Percentiles rank a stretch among this genome's conserved stretches.
Evolutionary conservation across 2,797 vertebrate species (phyloP).

Genomic region (Perodicticus potto): DNA sequence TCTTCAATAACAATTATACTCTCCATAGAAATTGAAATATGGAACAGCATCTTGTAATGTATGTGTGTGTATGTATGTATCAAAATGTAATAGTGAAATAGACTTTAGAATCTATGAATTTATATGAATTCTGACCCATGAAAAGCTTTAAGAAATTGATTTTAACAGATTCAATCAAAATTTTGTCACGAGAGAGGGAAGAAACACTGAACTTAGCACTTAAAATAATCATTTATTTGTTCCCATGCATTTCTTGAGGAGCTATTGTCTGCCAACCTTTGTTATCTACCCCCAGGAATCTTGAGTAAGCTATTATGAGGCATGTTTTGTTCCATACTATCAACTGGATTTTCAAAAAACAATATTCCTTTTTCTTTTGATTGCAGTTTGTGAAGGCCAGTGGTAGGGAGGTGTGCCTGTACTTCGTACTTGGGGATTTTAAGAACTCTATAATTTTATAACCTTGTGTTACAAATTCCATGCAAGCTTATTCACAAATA

Average conservation of each 20-base stretch:
- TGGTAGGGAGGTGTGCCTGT: background rate
- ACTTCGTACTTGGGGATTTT: background rate
- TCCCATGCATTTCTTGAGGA: background rate
- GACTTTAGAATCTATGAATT: background rate
- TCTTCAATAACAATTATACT: background rate
- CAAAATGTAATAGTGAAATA: constrained; percentile 17
- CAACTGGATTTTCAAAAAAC: constrained; percentile 16
- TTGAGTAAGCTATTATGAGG: background rate
- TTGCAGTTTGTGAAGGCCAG: background rate
- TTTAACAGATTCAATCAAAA: constrained; percentile 35
- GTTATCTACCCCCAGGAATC: constrained; percentile 7
- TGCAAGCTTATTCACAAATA: background rate
- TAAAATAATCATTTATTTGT: background rate
- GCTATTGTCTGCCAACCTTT: background rate
- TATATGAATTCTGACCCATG: background rate
- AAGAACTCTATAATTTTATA: background rate
- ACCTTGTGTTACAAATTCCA: background rate
- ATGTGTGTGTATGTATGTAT: background rate
- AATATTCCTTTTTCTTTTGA: background rate
- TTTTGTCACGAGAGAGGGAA: background rate
- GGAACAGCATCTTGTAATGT: background rate
- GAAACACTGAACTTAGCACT: background rate
- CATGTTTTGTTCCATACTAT: background rate
- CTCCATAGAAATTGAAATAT: constrained; percentile 20
- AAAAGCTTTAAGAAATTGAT: background rate